phyloP scores from a whole-genome alignment of 2,113 vertebrate species.

The Neotoma lepida region DNA sequence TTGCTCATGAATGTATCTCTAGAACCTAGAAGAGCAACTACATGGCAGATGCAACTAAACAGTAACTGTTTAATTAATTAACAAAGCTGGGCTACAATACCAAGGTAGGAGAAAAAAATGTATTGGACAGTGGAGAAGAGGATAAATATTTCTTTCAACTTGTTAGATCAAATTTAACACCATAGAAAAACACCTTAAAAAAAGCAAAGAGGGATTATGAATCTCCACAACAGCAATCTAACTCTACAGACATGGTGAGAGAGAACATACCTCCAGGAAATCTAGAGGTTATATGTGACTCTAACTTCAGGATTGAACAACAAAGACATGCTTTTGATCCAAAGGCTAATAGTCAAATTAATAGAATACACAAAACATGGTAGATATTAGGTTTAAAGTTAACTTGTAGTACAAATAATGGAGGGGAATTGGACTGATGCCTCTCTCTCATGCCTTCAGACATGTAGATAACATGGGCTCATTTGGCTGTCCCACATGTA shows the following conservation, averaged over 20 bases:
- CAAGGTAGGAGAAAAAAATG: background rate
- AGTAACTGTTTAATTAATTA: background rate
- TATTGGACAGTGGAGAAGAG: background rate
- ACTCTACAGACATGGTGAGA: background rate
- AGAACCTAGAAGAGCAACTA: background rate
- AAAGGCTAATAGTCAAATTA: conserved; percentile 9
- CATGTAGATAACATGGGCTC: background rate
- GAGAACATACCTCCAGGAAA: background rate
- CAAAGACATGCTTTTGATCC: background rate
- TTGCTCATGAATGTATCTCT: background rate
- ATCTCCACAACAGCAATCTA: background rate
- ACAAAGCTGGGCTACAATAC: background rate
- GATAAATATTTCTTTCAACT: background rate
- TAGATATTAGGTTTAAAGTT: background rate
- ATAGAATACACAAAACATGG: background rate
- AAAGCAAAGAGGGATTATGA: background rate
- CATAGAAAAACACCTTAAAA: background rate
- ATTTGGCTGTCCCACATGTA: background rate
- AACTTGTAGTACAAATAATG: background rate
- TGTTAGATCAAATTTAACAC: background rate
- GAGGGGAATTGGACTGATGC: conserved; percentile 1
- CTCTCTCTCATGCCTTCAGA: background rate
- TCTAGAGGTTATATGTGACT: background rate
- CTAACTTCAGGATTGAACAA: background rate
- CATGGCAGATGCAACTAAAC: background rate